phyloP scores from a whole-genome alignment of 2,797 vertebrate genomes.

The Coccyzus lansbergi region DNA sequence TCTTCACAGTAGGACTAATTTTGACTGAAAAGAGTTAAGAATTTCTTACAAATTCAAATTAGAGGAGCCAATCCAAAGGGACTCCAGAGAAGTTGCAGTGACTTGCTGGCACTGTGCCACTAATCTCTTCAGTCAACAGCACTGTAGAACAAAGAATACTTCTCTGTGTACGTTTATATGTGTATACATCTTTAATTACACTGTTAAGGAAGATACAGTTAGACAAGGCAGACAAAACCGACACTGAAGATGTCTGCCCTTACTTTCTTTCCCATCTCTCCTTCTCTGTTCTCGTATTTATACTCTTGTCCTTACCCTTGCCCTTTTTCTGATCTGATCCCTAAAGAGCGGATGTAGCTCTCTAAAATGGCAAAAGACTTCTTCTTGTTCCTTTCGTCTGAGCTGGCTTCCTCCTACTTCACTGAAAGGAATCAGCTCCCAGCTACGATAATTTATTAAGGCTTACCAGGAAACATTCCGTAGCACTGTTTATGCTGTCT shows the following conservation, averaged over 20 bases:
- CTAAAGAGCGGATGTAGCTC: background rate
- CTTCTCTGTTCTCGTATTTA: background rate
- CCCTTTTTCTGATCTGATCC: background rate
- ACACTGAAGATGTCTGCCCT: background rate
- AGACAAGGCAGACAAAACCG: background rate
- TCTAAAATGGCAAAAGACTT: background rate
- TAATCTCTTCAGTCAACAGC: background rate
- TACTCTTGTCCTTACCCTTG: background rate
- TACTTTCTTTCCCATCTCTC: background rate
- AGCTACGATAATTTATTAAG: background rate
- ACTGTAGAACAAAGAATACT: background rate
- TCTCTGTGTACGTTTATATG: background rate
- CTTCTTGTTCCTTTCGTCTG: background rate
- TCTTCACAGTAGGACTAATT: background rate
- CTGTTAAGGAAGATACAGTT: background rate
- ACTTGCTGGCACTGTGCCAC: background rate
- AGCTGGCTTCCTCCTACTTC: background rate
- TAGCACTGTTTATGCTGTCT: background rate
- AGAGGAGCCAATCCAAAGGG: background rate
- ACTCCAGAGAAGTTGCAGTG: background rate
- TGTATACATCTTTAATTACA: background rate
- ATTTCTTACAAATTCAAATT: background rate
- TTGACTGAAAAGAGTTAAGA: background rate
- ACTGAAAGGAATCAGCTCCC: background rate
- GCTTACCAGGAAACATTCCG: conserved; percentile 27